These are phyloP conservation scores for Diabrotica balteata DNA, from an alignment of 2,888 invertebrate species.

Conservation along the genomic window DNA sequence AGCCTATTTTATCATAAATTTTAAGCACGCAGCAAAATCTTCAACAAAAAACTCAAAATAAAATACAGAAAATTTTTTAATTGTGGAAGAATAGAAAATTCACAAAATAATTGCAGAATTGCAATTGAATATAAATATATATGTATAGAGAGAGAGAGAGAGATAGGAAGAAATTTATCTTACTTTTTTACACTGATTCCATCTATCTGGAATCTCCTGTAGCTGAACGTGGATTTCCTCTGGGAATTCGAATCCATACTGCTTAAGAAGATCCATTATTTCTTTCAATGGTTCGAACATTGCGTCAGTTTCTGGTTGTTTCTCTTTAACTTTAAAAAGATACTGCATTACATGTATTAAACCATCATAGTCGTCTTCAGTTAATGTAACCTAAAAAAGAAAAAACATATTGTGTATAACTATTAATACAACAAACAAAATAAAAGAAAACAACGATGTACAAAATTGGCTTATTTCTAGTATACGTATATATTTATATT, in stretches of 20 bases:
- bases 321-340: conserved; percentile 78
- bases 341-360: conserved; percentile 85
- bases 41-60: no score
- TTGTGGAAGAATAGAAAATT: no score
- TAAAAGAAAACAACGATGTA: no score
- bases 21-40: no score
- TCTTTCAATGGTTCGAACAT: conserved; percentile 91
- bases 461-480: background rate
- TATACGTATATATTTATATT: background rate
- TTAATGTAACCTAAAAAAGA: conserved; percentile 62
- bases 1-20: no score
- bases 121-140: no score
- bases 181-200: conserved; percentile 83
- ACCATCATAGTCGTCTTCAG: conserved; percentile 86
- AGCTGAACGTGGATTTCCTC: conserved; percentile 79
- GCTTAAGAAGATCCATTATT: conserved; percentile 82
- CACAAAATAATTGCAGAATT: no score
- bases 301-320: conserved; percentile 78
- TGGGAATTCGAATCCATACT: conserved; percentile 86
- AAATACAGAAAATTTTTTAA: no score
- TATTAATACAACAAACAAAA: no score
- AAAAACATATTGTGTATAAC: no score
- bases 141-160: no score
- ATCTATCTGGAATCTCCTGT: conserved; percentile 85
- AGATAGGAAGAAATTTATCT: background rate